These are phyloP conservation scores for Pipra filicauda DNA, from an alignment of 2,113 vertebrate species.

Conservation along the genomic window DNA sequence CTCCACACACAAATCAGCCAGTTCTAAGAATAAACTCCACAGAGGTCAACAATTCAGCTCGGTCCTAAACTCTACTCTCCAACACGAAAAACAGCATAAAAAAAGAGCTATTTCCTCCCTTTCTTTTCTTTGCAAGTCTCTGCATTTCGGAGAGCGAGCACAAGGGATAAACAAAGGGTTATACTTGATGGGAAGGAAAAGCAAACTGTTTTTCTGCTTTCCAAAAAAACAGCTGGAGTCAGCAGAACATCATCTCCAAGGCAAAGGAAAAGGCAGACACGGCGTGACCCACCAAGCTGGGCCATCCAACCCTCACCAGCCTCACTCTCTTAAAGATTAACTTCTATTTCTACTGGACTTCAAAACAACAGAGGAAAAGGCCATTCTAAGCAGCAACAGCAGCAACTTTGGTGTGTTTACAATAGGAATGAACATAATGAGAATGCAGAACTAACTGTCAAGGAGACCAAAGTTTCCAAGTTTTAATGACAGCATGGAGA, in stretches of 20 bases:
- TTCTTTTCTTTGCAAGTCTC: constrained; percentile 49
- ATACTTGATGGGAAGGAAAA: constrained; percentile 55
- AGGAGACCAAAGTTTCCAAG: constrained; percentile 53
- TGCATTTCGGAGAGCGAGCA: constrained; percentile 42
- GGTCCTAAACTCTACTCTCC: background rate
- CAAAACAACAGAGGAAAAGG: constrained; percentile 62
- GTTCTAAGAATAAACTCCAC: constrained; percentile 14
- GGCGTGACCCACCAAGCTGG: constrained; percentile 63
- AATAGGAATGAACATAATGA: constrained; percentile 28
- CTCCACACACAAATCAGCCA: background rate
- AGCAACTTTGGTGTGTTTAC: constrained; percentile 52
- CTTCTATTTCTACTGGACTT: constrained; percentile 71
- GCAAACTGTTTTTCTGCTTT: constrained; percentile 64
- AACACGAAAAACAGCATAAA: background rate
- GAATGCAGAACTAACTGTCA: constrained; percentile 31
- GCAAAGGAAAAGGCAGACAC: constrained; percentile 41
- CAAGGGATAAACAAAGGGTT: constrained; percentile 72
- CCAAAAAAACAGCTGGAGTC: constrained; percentile 65
- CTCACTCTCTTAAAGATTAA: constrained; percentile 80
- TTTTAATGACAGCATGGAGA: constrained; percentile 47
- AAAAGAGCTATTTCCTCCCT: constrained; percentile 46
- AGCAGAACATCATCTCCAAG: constrained; percentile 67
- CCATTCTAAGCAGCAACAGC: constrained; percentile 43
- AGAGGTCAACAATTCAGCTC: constrained; percentile 25
- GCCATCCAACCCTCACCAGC: constrained; percentile 72